These are phyloP conservation scores for Emmelina monodactyla DNA, from an alignment of 2,888 invertebrate genomes.

Conservation along the genomic window DNA sequence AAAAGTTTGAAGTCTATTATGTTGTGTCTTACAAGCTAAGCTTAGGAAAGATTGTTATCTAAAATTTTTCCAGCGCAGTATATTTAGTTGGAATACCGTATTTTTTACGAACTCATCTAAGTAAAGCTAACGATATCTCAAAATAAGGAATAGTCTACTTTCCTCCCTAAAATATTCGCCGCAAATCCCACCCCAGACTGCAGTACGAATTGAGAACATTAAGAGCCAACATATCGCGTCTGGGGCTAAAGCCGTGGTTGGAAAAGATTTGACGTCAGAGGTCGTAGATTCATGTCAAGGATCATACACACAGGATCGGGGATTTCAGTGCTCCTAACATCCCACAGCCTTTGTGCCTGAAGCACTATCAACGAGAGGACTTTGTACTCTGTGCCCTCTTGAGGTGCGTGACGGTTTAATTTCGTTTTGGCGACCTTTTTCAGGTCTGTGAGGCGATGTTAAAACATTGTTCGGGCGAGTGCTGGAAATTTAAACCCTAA, in stretches of 20 bases:
- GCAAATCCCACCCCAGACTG: not conserved
- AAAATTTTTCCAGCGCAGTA: too few relatives aligned
- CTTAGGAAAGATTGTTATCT: too few relatives aligned
- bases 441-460: too few relatives aligned
- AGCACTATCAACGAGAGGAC: slow-evolving; percentile 61
- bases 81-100: too few relatives aligned
- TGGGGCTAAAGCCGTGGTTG: slow-evolving; percentile 53
- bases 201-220: slow-evolving; percentile 41
- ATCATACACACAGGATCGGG: slow-evolving; percentile 60
- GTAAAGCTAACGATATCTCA: too few relatives aligned
- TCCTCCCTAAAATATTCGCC: too few relatives aligned
- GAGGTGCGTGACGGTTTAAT: slow-evolving; percentile 59
- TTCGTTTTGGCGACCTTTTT: slow-evolving; percentile 47
- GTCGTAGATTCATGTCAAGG: slow-evolving; percentile 67
- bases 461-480: too few relatives aligned
- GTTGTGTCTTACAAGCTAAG: too few relatives aligned
- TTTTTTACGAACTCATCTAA: too few relatives aligned
- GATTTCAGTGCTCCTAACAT: slow-evolving; percentile 58
- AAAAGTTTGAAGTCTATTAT: too few relatives aligned
- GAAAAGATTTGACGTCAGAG: slow-evolving; percentile 63
- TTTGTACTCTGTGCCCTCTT: slow-evolving; percentile 58
- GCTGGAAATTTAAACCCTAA: too few relatives aligned
- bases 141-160: too few relatives aligned
- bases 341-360: slow-evolving; percentile 61
- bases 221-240: slow-evolving; percentile 50